Evolutionary conservation across 2,113 vertebrate species (phyloP).

Genomic region (Pampusana beccarii): DNA sequence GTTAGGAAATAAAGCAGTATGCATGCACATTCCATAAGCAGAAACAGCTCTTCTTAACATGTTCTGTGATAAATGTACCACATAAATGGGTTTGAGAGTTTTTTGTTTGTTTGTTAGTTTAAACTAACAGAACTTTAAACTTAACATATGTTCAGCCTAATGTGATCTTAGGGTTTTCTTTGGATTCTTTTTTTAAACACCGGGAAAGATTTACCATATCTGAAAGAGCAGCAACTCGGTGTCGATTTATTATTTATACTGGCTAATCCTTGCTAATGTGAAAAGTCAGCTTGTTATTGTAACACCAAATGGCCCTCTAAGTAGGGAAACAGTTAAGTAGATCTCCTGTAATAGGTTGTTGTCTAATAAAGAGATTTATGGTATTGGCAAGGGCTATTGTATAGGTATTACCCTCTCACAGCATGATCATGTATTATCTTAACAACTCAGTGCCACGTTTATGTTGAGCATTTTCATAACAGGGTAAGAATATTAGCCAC

Average conservation of each 20-base stretch:
- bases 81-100: neutral
- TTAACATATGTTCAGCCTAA: neutral
- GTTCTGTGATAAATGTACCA: slow-evolving; percentile 17
- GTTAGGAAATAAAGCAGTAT: slow-evolving; percentile 29
- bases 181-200: slow-evolving; percentile 41
- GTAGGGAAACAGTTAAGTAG: slow-evolving; percentile 76
- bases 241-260: slow-evolving; percentile 74
- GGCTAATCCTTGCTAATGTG: slow-evolving; percentile 73
- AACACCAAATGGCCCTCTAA: slow-evolving; percentile 73
- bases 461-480: slow-evolving; percentile 77
- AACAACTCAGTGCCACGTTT: slow-evolving; percentile 78
- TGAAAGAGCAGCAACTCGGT: slow-evolving; percentile 45
- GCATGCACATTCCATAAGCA: neutral
- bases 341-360: slow-evolving; percentile 72
- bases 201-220: slow-evolving; percentile 39
- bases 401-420: slow-evolving; percentile 77
- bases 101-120: neutral
- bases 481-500: slow-evolving; percentile 79
- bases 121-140: neutral
- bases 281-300: slow-evolving; percentile 73
- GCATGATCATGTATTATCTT: slow-evolving; percentile 79
- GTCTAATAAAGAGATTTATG: slow-evolving; percentile 80
- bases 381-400: slow-evolving; percentile 77
- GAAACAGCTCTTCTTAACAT: neutral
- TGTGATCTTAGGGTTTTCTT: neutral